Evolutionary conservation across 1,140 invertebrate genomes (phyloP), one percentile per base, ranked within the genome.

Genomic region (Diachasma alloeum): DNA sequence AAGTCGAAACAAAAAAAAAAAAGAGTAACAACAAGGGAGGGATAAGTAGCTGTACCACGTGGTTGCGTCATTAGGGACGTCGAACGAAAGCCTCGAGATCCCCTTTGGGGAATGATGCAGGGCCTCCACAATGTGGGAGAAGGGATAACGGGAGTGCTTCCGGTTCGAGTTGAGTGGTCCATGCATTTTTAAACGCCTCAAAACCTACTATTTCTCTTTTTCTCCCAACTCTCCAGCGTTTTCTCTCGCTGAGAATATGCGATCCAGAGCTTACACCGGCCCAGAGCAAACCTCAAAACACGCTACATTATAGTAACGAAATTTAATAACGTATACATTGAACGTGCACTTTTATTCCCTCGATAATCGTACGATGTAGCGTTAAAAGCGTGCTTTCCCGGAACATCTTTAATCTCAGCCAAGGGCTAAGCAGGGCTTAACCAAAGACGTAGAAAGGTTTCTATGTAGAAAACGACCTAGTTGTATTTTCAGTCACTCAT

Each of bases 161-260:
- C 83, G 84, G 78, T 84, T 77, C 78, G 75, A 80, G 83, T 80
- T 84, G 83, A 80, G 83, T 84, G 83, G 77, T 75, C 81, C 80
- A 85, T 85, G 83, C 79, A 86, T 86, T 87, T 88, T 84, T 83
- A 84, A 87, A 79, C 75, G 24, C 53, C 67, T 24, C 78, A 31
- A 56, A 5, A 24, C 48, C 13, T 68, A 56, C 53, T 44, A 17
- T 56, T 63, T 67, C 72, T 79, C 76, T 78, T 31, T 39, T 68
- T 22, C 22, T 8, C 15, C 17, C 24, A 19, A 46, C 63, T 31
- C 17, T 66, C n/a, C n/a, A 22, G n/a, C 24, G 42, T 66, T 69
- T 31, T 69, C 67, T 37, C 17, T 15, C 66, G 74, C 37, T 48
- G 53, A 13, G 6, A 73, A 56, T 17, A 75, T 36, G 44, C 44